Evolutionary conservation across 2,113 vertebrate genomes (phyloP).

Genomic region (Alethe diademata): DNA sequence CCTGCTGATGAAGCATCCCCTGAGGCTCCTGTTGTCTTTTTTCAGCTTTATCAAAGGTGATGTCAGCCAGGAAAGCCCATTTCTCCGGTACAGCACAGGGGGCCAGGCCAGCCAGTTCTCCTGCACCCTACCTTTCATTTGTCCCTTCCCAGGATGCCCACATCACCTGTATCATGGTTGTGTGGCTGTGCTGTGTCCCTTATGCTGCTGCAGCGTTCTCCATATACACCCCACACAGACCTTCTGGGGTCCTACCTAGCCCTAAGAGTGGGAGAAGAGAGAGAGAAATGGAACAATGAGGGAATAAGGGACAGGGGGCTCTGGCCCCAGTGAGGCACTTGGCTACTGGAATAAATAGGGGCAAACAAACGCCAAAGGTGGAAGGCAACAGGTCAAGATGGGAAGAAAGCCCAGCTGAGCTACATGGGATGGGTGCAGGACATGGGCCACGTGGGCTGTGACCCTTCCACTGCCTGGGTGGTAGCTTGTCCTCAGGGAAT

Average conservation of each 20-base stretch:
- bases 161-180: neutral
- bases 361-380: neutral
- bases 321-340: neutral
- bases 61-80: conserved; percentile 25
- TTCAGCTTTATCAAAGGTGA: conserved; percentile 52
- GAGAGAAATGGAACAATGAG: neutral
- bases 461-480: neutral
- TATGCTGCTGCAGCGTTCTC: neutral
- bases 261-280: neutral
- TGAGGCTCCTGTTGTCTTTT: conserved; percentile 14
- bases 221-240: neutral
- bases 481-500: neutral
- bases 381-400: neutral
- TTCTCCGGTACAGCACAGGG: neutral
- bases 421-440: neutral
- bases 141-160: neutral
- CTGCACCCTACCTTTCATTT: neutral
- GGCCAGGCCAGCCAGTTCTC: neutral
- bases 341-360: neutral
- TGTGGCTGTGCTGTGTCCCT: neutral
- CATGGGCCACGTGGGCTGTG: neutral
- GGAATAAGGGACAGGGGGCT: neutral
- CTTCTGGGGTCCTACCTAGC: neutral
- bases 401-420: neutral
- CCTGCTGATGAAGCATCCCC: neutral